phyloP scores from a whole-genome alignment of 2,113 vertebrate species.

The Hydropotes inermis region DNA sequence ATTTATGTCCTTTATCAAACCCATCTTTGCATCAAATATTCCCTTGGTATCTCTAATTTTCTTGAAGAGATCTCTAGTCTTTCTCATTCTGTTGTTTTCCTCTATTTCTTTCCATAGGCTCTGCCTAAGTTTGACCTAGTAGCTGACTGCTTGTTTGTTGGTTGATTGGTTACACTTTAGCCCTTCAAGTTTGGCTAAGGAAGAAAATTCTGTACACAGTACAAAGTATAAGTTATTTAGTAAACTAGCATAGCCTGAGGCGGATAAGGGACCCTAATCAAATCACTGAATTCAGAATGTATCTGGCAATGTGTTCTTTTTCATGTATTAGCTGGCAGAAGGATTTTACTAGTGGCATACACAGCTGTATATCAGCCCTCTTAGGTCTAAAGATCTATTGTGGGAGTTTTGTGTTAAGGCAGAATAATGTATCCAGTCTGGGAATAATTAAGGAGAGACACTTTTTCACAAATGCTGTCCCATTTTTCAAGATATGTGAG shows the following conservation, averaged over 20 bases:
- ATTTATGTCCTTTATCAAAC: too few species aligned
- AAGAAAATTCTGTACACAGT: background rate
- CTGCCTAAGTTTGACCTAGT: background rate
- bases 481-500: background rate
- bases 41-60: too few species aligned
- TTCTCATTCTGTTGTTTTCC: too few species aligned
- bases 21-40: too few species aligned
- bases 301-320: background rate
- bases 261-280: background rate
- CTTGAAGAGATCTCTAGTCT: too few species aligned
- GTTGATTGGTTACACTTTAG: background rate
- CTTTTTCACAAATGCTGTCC: background rate
- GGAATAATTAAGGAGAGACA: background rate
- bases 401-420: background rate
- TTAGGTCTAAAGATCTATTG: background rate
- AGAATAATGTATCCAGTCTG: background rate
- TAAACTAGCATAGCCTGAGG: background rate
- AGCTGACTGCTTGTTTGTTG: background rate
- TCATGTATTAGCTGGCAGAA: background rate
- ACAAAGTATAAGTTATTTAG: background rate
- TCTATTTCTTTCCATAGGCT: background rate
- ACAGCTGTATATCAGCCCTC: fast-evolving
- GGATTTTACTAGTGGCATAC: background rate
- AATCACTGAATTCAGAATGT: background rate
- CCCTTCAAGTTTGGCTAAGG: background rate